Base-by-base conservation (phyloP, 2,888 invertebrate genomes). In the Pomacea canaliculata region DNA sequence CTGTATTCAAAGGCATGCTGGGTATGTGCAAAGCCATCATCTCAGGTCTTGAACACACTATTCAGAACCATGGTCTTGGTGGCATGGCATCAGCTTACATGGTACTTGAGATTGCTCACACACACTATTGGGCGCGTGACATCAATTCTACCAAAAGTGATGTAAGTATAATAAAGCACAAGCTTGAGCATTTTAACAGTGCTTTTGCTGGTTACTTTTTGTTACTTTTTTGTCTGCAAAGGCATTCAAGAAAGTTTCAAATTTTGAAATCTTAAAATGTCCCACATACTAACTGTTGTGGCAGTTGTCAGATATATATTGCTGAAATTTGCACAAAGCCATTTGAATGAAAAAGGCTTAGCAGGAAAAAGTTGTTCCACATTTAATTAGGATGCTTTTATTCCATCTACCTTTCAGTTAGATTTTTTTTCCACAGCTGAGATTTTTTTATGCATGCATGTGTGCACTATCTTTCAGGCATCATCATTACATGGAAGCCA, bases 101-200 rank as follows among this genome's bases (percentile, higher is more conserved):
- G 92, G 93, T 99, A 82, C 94, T 99, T 87, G 99, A 99, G 93
- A 97, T 99, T 89, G 96, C 97, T 5, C 99, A 99, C 91, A 99
- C 99, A 0, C 99, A 99, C 92, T 99, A 95, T 90, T 90, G 89
- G 90, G 85, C 85, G 66, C 85, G 88, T 72, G 90, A 90, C 71
- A 76, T 82, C 62, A 77, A 79, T 23, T 83, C 85, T 71, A 86
- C 87, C 80, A 86, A 86, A 77, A 89, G 89, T 81, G 89, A 89
- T 67, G 83, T 85, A 75, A 89, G 89, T 63, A n/a, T 19, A 59
- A 71, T 27, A 60, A 67, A 23, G 19, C 27, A 4, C 27, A 67
- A 16, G n/a, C 16, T 27, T 27, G 19, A 4, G 16, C 7, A 19
- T 16, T 67, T 27, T 37, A 16, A 18, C 16, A 23, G 19, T 67